Evolutionary conservation across 2,888 invertebrate species (phyloP).

Genomic region (Mylabris sibirica): DNA sequence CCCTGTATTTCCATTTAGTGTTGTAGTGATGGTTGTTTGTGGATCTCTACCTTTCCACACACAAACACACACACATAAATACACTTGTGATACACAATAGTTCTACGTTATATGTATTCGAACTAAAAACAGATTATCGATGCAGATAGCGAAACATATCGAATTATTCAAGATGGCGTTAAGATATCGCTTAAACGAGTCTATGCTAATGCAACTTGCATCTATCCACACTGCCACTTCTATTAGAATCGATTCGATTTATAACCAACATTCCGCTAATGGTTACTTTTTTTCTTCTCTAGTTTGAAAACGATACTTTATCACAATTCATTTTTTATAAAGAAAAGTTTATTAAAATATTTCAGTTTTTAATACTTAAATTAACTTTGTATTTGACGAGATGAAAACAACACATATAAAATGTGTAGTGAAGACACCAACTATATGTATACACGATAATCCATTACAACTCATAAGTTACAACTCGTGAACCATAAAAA

Average conservation of each 20-base stretch:
- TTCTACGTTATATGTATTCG: conserved; percentile 49
- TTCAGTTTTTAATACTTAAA: neutral
- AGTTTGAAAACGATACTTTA: too few relatives aligned
- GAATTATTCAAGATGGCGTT: conserved; percentile 60
- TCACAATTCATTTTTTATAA: too few relatives aligned
- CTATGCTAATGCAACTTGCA: conserved; percentile 51
- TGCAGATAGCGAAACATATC: conserved; percentile 56
- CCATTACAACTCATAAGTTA: conserved; percentile 38
- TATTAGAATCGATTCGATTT: conserved; percentile 44
- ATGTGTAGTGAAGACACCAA: neutral
- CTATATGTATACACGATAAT: conserved; percentile 41
- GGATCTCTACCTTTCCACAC: conserved; percentile 36
- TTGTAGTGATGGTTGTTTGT: conserved; percentile 38
- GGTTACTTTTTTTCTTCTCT: conserved; percentile 15
- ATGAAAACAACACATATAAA: neutral
- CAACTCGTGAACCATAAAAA: conserved; percentile 40
- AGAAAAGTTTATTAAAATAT: neutral
- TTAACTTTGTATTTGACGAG: conserved; percentile 4
- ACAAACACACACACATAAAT: too few relatives aligned
- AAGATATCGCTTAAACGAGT: conserved; percentile 48
- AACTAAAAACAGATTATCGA: conserved; percentile 53
- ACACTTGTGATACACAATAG: conserved; percentile 57
- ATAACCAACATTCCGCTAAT: conserved; percentile 39
- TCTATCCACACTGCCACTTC: conserved; percentile 40
- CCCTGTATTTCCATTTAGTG: conserved; percentile 52